phyloP scores from a whole-genome alignment of 2,797 vertebrate genomes.

The Acanthis flammea region DNA sequence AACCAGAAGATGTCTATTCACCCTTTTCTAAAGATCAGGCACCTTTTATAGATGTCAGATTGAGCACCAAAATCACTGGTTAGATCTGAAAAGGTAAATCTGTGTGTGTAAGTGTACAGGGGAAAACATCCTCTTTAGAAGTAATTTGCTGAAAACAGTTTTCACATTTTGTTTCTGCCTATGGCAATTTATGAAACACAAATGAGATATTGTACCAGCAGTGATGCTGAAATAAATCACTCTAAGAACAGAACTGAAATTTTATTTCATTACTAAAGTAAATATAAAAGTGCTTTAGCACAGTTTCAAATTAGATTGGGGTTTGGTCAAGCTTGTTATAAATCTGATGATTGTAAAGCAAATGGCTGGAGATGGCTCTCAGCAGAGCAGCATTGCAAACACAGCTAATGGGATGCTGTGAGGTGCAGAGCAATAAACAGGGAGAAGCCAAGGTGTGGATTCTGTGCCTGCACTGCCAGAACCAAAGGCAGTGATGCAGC shows the following conservation, averaged over 20 bases:
- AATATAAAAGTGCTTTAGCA: slow-evolving; percentile 59
- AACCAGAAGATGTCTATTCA: not conserved
- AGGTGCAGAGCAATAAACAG: not conserved
- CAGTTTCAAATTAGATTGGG: slow-evolving; percentile 65
- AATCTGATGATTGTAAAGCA: slow-evolving; percentile 50
- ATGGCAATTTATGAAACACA: slow-evolving; percentile 60
- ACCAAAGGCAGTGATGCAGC: not conserved
- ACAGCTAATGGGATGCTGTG: not conserved
- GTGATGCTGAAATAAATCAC: slow-evolving; percentile 50
- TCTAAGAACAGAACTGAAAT: slow-evolving; percentile 51
- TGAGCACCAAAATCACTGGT: not conserved
- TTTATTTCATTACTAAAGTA: slow-evolving; percentile 70
- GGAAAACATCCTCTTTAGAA: slow-evolving; percentile 43
- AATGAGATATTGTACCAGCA: slow-evolving; percentile 54
- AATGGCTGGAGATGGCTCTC: slow-evolving; percentile 32
- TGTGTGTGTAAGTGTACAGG: not conserved
- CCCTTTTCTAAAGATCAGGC: not conserved
- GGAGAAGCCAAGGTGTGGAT: not conserved
- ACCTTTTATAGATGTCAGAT: not conserved
- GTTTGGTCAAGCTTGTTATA: slow-evolving; percentile 65
- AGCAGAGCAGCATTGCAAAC: not conserved
- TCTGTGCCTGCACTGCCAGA: not conserved
- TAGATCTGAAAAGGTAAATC: slow-evolving; percentile 5
- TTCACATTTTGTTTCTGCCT: slow-evolving; percentile 39
- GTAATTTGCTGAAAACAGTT: slow-evolving; percentile 47